phyloP scores from a whole-genome alignment of 30 jellyfish, hydroid and myxozoan genomes.

The Pseudorhiza aurosa region DNA sequence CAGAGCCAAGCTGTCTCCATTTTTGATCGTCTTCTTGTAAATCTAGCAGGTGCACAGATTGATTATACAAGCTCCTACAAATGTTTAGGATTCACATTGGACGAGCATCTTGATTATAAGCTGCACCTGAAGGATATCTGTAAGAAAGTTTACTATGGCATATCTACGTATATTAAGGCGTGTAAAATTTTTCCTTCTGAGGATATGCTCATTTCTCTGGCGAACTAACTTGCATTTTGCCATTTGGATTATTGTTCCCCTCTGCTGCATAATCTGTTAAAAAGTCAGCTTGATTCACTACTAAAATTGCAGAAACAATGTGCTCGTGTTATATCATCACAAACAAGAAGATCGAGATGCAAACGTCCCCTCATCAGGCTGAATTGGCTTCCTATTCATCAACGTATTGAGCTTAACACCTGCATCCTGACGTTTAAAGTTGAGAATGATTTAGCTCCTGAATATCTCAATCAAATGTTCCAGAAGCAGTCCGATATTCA shows the following conservation, averaged over 20 bases:
- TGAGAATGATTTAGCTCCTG: too few species aligned
- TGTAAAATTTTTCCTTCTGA: constrained; percentile 18
- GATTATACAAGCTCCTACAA: background rate
- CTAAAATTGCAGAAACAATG: constrained; percentile 31
- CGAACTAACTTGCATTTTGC: constrained; percentile 19
- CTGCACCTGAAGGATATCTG: constrained; percentile 1
- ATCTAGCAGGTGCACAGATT: background rate
- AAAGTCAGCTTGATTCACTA: constrained; percentile 7
- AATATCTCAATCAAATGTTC: too few species aligned
- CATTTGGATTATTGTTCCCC: constrained; percentile 55
- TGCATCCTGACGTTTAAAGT: too few species aligned
- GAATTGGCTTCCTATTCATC: too few species aligned
- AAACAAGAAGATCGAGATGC: too few species aligned
- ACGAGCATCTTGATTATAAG: constrained; percentile 11
- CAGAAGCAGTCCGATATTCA: too few species aligned
- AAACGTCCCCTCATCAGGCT: too few species aligned
- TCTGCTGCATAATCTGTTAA: constrained; percentile 1
- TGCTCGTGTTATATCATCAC: constrained; percentile 31
- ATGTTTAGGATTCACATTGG: constrained; percentile 20
- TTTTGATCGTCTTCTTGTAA: background rate
- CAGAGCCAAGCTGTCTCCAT: background rate
- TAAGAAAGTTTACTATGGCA: constrained; percentile 1
- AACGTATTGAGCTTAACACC: too few species aligned
- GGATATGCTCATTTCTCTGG: constrained; percentile 16
- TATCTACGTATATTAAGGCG: constrained; percentile 42